Conservation (phyloP, 2,888 invertebrate genomes). For the Resseliella maxima region DNA sequence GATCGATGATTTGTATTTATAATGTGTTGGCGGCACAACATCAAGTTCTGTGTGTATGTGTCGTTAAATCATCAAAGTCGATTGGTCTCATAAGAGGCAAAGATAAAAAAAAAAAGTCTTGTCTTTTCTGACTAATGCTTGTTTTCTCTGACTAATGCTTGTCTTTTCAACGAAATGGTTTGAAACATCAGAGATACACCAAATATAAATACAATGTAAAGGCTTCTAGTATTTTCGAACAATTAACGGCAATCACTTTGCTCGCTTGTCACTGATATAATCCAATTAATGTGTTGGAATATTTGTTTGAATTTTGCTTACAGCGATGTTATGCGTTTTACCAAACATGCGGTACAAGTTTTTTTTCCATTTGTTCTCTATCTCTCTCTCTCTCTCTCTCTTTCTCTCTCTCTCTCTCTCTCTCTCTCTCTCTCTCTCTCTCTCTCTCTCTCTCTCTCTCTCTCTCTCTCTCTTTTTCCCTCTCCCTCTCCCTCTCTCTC, state of each 20-base stretch:
- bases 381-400: too few relatives aligned
- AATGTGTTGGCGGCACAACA: not conserved
- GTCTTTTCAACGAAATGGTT: not conserved
- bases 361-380: not conserved
- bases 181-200: not conserved
- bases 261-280: not conserved
- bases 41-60: not conserved
- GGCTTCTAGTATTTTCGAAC: constrained; percentile 4
- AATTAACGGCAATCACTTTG: not conserved
- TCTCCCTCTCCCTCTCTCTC: not conserved
- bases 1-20: not conserved
- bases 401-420: not conserved
- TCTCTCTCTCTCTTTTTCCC: not conserved
- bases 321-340: not conserved
- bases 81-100: not conserved
- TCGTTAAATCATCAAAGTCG: not conserved
- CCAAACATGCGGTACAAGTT: not conserved
- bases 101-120: not conserved
- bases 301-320: not conserved
- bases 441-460: not conserved
- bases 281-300: constrained; percentile 43
- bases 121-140: not conserved
- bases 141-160: not conserved
- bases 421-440: not conserved
- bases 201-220: not conserved